Base-by-base conservation (phyloP, 2,888 invertebrate genomes). In the Cheilosia variabilis region DNA sequence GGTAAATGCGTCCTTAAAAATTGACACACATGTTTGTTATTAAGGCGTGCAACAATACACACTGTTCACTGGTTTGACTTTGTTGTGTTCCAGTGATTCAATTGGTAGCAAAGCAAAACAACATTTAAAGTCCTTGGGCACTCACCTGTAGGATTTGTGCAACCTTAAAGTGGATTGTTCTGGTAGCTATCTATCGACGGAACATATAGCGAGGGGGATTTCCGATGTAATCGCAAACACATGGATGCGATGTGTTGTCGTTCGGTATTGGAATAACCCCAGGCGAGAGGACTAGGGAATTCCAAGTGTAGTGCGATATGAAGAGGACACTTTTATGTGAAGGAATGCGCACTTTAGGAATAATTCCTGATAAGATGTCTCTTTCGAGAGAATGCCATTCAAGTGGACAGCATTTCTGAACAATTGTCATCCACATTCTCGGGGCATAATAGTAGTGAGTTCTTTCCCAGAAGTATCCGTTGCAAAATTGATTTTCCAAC, bases 91-190 rank as follows among this genome's bases (percentile, higher is more conserved):
- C n/a, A 60, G 34, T 68, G 27, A 73, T 71, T 68, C 80, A 73
- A 80, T 80, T 80, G 80, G 73, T 34, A 77, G 60, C 34, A 34
- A 50, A 43, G 17, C 34, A 53, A 52, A 66, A 17, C 77, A 43
- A 27, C 22, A 41, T 13, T 37, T 17, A 52, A 52, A 31, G 22
- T 24, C 22, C 41, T 19, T 45, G 47, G n/a, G 47, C 22, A 27
- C 84, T 37, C 84, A 84, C 80, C 84, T 84, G 84, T 65, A 69
- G 75, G 75, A 80, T 84, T 80, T 80, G 79, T 80, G 65, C n/a
- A 79, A 84, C 84, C 79, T 79, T 79, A 45, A 65, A 53, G 50
- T 52, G 9, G 27, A 69, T 71, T 80, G 80, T 62, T 73, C 4
- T 5, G 10, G 43, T 66, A 57, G 13, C 68, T 75, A 69, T 57